Base-by-base conservation (phyloP, 2,113 vertebrate species). In the Rhadina sibilatrix region DNA sequence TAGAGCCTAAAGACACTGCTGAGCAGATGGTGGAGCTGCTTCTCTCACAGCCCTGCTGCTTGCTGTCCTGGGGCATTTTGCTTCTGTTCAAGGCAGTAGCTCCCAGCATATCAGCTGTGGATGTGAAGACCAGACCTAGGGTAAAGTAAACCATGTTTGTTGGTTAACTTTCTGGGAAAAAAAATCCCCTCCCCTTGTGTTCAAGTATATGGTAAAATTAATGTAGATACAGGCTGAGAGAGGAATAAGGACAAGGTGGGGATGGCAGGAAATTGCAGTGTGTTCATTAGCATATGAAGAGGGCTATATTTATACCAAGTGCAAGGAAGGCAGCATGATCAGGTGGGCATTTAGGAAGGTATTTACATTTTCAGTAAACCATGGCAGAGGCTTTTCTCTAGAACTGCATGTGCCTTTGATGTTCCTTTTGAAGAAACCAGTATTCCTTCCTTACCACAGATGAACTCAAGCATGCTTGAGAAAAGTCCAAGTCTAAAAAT, bases 231-330 rank as follows among this genome's bases (percentile, higher is more conserved):
- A 52, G 47, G 35, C 76, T 83, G 60, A 81, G 35, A 74, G 68
- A 87, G 63, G 72, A 85, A 74, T 49, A 80, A 95, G 91, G 37
- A 68, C 30, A 89, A 96, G 93, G 90, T 90, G 72, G 40, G 35
- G 57, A 90, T 93, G 77, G 40, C 85, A 96, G 90, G 92, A 96
- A 95, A 90, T 89, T 93, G 74, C 82, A 75, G 25, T 11, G 27
- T 74, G n/a, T 52, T 93, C 56, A 78, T 93, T 92, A 95, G 71
- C 93, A 94, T 93, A 88, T 93, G 92, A 93, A 93, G 88, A 95
- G 85, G n/a, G n/a, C 40, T 93, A 83, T 86, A 90, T 93, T 90
- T 92, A 93, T 90, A 94, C 33, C 76, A 75, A 93, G 56, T 68
- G 40, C 56, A 87, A 76, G 74, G 69, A 89, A 96, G 21, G 56